Base-by-base conservation (phyloP, 2,797 vertebrate species). In the Yasuhikotakia modesta region DNA sequence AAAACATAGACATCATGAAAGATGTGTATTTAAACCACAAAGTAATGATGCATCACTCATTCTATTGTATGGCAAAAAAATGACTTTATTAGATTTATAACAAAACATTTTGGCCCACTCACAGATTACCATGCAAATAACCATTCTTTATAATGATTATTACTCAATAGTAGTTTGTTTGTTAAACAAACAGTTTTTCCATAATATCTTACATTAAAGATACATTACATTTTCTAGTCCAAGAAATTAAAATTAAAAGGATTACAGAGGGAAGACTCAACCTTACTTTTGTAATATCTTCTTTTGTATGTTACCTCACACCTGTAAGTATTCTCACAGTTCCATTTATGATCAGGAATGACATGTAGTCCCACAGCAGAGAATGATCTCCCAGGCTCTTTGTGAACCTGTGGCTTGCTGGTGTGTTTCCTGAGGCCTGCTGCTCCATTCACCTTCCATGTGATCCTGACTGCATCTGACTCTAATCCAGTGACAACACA, bases 401-500 rank as follows among this genome's bases (percentile, higher is more conserved):
- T 22, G 5, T 52, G 64, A 13, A 75, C n/a, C n/a, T 82, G 61
- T 19, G 57, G 55, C 14, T 6, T 13, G 7, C 67, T 35, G 53
- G 35, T 22, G 35, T 82, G 67, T 57, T 52, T 73, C 21, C 27
- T 21, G 5, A 35, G n/a, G 11, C 70, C 79, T 5, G 14, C n/a
- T 1, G 46, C 45, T 24, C 73, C 39, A 1, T 86, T 86, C 43
- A 86, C 73, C 46, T 64, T 85, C 87, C 87, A 88, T 8, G 67
- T 73, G 78, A 88, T 53, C 50, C 48, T 63, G 21, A 68, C 39
- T 3, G 2, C 10, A 19, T 50, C 43, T 13, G 65, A 60, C 32
- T 46, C 55, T 63, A 87, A 70, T 19, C 85, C 85, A 19, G 70
- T 80, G 70, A 87, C 48, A 60, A 88, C 64, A 32, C 87, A 88